Evolutionary conservation across 2,113 vertebrate genomes (phyloP), one percentile per base, ranked within the genome.

Genomic region (Ramphastos sulfuratus): DNA sequence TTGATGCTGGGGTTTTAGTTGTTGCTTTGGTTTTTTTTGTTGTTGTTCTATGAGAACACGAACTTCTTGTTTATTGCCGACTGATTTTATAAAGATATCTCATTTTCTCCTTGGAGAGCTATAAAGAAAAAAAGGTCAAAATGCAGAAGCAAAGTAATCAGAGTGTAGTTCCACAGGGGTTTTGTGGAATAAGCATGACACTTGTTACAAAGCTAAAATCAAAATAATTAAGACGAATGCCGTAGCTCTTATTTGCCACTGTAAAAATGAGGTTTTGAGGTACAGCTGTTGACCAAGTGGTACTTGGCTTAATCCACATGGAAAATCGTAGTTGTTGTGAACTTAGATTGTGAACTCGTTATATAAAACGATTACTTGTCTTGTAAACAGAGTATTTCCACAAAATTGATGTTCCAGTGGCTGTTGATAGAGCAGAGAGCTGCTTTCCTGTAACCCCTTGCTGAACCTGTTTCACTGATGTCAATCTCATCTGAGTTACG

Each of bases 21-120:
- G 21, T 50, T 17, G 46, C 7, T 48, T 48, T 48, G 18, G 7
- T 95, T 64, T 92, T 95, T 95, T 55, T 95, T 67, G 90, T 95
- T 94, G 92, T 87, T 74, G 4, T 91, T 95, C 92, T 88, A 33
- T 65, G 81, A 66, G 89, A 91, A 93, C 95, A 90, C 54, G 55
- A 94, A 95, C 93, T 89, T 52, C 35, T 94, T 85, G 77, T 93
- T 90, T 97, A 96, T 95, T 96, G 72, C 75, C 94, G 35, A 28
- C 92, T 52, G 60, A 67, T 82, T 78, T 86, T 93, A 70, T 50
- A 90, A 94, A 87, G 82, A 90, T 90, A 92, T 67, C 74, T 96
- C 63, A 71, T 78, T 92, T 96, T 89, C 60, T 85, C 85, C 42
- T 35, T 93, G 90, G 85, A 95, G 81, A 90, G 64, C 66, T 82